Conservation (phyloP, 2,113 vertebrate genomes). For the Typhlomys cinereus region DNA sequence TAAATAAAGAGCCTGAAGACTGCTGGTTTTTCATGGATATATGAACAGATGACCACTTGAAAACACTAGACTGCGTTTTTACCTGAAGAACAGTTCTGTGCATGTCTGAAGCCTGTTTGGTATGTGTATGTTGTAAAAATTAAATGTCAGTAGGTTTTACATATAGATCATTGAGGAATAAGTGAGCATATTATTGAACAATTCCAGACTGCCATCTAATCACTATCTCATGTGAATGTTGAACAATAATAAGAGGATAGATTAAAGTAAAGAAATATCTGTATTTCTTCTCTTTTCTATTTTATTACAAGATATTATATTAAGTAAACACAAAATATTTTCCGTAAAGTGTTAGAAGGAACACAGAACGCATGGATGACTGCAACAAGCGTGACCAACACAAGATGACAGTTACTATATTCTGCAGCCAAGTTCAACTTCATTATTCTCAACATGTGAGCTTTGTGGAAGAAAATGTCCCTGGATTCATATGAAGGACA, state of each 20-base stretch:
- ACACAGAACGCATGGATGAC: not conserved
- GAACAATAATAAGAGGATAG: not conserved
- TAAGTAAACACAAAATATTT: not conserved
- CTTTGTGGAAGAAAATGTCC: not conserved
- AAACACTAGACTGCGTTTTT: not conserved
- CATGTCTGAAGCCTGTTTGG: not conserved
- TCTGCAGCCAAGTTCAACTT: not conserved
- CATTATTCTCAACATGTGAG: accelerated
- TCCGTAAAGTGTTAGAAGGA: not conserved
- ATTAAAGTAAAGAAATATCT: not conserved
- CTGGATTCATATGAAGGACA: not conserved
- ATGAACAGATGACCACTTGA: not conserved
- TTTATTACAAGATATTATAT: not conserved
- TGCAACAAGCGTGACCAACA: not conserved
- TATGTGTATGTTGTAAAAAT: not conserved
- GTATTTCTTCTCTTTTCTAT: not conserved
- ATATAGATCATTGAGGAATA: not conserved
- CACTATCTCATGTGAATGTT: not conserved
- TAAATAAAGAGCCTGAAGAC: not conserved
- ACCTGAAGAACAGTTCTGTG: not conserved
- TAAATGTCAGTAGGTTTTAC: not conserved
- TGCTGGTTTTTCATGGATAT: not conserved
- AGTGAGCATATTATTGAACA: not conserved
- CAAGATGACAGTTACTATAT: not conserved
- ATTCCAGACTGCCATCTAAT: too few species aligned